phyloP scores from a whole-genome alignment of 2,888 invertebrate genomes.

The Synanthedon vespiformis region DNA sequence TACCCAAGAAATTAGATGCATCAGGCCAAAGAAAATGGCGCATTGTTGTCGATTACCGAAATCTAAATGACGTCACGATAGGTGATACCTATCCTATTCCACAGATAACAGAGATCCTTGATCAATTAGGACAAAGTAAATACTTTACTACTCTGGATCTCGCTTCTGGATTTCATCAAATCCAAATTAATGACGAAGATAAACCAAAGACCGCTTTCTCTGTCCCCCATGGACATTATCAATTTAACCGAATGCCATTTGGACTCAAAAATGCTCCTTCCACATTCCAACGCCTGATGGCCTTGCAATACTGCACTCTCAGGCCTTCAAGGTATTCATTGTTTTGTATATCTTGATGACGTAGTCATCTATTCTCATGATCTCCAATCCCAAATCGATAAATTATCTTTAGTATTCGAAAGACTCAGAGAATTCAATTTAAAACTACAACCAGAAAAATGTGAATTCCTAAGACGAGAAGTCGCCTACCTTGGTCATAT shows the following conservation, averaged over 20 bases:
- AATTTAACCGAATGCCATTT: conserved; percentile 1
- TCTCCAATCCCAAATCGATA: background rate
- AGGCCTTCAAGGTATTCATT: background rate
- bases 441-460: background rate
- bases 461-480: background rate
- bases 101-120: too few relatives aligned
- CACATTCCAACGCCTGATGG: background rate
- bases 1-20: too few relatives aligned
- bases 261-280: background rate
- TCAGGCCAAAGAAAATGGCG: too few relatives aligned
- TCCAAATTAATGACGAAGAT: background rate
- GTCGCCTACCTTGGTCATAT: background rate
- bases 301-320: background rate
- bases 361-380: background rate
- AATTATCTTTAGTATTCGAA: background rate
- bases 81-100: too few relatives aligned
- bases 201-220: background rate
- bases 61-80: too few relatives aligned
- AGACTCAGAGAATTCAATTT: background rate
- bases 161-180: background rate
- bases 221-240: conserved; percentile 2
- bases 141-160: background rate
- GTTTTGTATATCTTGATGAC: background rate
- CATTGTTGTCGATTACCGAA: too few relatives aligned
- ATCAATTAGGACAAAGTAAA: too few relatives aligned